phyloP scores from a whole-genome alignment of 2,797 vertebrate genomes.

The Pogoniulus pusillus region DNA sequence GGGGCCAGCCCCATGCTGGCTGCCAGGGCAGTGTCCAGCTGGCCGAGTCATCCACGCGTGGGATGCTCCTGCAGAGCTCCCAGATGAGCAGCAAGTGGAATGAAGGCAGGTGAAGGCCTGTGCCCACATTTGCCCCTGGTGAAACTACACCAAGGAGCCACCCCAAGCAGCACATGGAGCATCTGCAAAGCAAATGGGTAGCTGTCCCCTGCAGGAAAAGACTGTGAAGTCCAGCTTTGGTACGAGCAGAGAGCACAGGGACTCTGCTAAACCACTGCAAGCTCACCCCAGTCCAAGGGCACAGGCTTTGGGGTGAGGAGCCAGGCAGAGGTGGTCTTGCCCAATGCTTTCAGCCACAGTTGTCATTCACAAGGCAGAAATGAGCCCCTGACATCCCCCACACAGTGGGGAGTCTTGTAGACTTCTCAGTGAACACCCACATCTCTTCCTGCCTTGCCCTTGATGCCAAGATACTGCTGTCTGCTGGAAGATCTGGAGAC shows the following conservation, averaged over 20 bases:
- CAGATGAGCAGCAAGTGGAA: rapidly evolving
- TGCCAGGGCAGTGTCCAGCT: background rate
- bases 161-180: rapidly evolving
- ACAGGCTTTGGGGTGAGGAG: background rate
- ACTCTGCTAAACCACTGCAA: background rate
- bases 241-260: background rate
- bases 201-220: background rate
- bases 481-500: background rate
- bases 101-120: background rate
- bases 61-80: background rate
- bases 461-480: background rate
- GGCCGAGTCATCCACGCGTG: rapidly evolving
- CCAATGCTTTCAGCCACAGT: rapidly evolving
- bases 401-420: background rate
- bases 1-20: rapidly evolving
- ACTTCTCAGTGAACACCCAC: background rate
- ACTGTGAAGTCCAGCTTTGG: background rate
- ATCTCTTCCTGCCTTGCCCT: background rate
- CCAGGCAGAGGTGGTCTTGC: background rate
- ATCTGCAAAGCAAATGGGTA: background rate
- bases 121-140: rapidly evolving
- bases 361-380: background rate
- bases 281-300: background rate
- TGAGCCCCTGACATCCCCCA: background rate
- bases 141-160: background rate